Percentiles rank a stretch among this genome's conserved stretches.
Evolutionary conservation across 2,113 vertebrate species (phyloP).

Genomic region (Microcebus tavaratra): DNA sequence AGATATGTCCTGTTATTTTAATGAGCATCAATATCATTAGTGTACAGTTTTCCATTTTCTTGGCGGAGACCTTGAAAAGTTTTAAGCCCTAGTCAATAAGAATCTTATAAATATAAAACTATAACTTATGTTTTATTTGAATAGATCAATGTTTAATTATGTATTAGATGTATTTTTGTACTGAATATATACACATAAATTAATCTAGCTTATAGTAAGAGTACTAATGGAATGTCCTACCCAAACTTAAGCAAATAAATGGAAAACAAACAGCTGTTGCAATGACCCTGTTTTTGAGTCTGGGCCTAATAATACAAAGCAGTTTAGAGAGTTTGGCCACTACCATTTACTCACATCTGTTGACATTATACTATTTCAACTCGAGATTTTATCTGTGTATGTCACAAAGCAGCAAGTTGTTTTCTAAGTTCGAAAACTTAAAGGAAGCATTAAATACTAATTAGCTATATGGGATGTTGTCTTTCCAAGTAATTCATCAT

Average conservation of each 20-base stretch:
- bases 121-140: slow-evolving; percentile 49
- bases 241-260: slow-evolving; percentile 58
- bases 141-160: slow-evolving; percentile 55
- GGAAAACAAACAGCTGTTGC: slow-evolving; percentile 68
- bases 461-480: not conserved
- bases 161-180: not conserved
- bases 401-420: not conserved
- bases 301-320: slow-evolving; percentile 40
- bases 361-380: slow-evolving; percentile 36
- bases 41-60: slow-evolving; percentile 69
- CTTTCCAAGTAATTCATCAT: not conserved
- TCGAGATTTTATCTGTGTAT: slow-evolving; percentile 17
- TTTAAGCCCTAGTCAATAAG: slow-evolving; percentile 54
- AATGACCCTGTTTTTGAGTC: slow-evolving; percentile 5
- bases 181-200: slow-evolving; percentile 44
- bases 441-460: not conserved
- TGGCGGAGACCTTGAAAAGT: slow-evolving; percentile 49
- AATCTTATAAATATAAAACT: slow-evolving; percentile 41
- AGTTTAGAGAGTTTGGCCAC: not conserved
- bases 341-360: not conserved
- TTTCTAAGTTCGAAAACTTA: slow-evolving; percentile 1
- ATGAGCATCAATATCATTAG: slow-evolving; percentile 54
- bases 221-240: slow-evolving; percentile 61
- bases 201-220: slow-evolving; percentile 61
- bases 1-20: slow-evolving; percentile 71